Evolutionary conservation across 2,888 invertebrate genomes (phyloP).

Genomic region (Aspidiotus rigidus): DNA sequence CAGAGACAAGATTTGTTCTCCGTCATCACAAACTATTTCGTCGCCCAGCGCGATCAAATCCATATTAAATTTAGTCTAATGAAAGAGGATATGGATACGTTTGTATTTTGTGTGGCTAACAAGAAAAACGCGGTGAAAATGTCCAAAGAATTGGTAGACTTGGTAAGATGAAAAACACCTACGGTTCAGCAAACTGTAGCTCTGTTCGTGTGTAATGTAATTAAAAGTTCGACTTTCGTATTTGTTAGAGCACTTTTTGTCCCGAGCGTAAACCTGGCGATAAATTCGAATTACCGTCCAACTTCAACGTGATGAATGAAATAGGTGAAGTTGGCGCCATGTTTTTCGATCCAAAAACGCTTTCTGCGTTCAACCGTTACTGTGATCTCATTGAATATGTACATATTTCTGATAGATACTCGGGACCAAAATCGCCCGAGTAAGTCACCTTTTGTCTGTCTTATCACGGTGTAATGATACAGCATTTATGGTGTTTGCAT

Average conservation of each 20-base stretch:
- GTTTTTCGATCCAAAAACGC: slow-evolving; percentile 71
- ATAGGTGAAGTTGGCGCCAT: slow-evolving; percentile 77
- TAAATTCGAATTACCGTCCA: slow-evolving; percentile 64
- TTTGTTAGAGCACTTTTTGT: slow-evolving; percentile 62
- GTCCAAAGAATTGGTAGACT: slow-evolving; percentile 86
- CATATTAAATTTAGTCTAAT: slow-evolving; percentile 77
- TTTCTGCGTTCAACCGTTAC: slow-evolving; percentile 68
- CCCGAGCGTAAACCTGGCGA: slow-evolving; percentile 73
- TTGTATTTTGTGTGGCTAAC: slow-evolving; percentile 83
- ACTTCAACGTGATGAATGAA: slow-evolving; percentile 76
- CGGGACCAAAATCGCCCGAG: slow-evolving; percentile 83
- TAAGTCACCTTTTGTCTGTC: slow-evolving; percentile 46
- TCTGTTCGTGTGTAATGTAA: neutral
- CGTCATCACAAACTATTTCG: slow-evolving; percentile 68
- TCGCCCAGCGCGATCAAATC: slow-evolving; percentile 79
- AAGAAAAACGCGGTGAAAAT: slow-evolving; percentile 77
- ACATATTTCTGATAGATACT: slow-evolving; percentile 94
- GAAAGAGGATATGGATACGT: slow-evolving; percentile 84
- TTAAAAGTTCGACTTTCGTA: too few species aligned
- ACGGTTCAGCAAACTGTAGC: neutral
- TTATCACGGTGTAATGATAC: too few species aligned
- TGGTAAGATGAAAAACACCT: slow-evolving; percentile 49
- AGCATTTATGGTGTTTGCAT: neutral
- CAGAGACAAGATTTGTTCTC: slow-evolving; percentile 89
- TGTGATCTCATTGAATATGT: slow-evolving; percentile 82